phyloP scores from a whole-genome alignment of 2,797 vertebrate species.

The Gymnodraco acuticeps region DNA sequence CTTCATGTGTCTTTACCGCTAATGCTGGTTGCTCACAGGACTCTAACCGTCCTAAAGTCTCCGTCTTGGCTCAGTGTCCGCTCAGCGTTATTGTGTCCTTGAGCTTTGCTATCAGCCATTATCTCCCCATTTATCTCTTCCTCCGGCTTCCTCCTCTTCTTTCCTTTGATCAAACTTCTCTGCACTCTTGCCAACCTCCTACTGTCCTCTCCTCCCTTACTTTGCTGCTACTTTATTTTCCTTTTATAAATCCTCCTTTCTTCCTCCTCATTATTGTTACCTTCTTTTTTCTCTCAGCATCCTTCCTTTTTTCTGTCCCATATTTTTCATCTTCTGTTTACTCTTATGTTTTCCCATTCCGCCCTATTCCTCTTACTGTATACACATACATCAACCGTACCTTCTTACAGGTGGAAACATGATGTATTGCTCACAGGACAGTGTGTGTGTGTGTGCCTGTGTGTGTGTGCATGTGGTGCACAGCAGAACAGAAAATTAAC shows the following conservation, averaged over 20 bases:
- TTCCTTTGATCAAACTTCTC: neutral
- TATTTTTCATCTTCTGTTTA: neutral
- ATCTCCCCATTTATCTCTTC: constrained; percentile 25
- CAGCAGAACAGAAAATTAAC: constrained; percentile 41
- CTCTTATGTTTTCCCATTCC: neutral
- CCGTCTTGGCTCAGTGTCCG: constrained; percentile 37
- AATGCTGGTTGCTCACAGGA: constrained; percentile 24
- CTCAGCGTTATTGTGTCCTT: constrained; percentile 62
- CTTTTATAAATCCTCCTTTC: neutral
- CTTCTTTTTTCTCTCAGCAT: neutral
- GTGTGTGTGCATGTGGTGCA: constrained; percentile 9
- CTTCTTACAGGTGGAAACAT: neutral
- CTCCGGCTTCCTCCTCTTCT: neutral
- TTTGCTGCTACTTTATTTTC: neutral
- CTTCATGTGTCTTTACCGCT: constrained; percentile 36
- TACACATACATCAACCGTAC: neutral
- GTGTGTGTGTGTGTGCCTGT: constrained; percentile 10
- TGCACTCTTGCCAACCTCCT: neutral
- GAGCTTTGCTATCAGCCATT: constrained; percentile 41
- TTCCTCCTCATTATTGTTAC: neutral
- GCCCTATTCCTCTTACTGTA: neutral
- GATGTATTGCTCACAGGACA: too few species aligned
- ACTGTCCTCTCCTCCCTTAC: constrained; percentile 2
- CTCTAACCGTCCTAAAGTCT: constrained; percentile 23
- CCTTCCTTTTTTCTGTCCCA: too few species aligned